Percentiles rank a stretch among this genome's conserved stretches.
These are phyloP conservation scores for Helicoverpa armigera DNA, from an alignment of 1,140 invertebrate genomes.

Conservation along the genomic window DNA sequence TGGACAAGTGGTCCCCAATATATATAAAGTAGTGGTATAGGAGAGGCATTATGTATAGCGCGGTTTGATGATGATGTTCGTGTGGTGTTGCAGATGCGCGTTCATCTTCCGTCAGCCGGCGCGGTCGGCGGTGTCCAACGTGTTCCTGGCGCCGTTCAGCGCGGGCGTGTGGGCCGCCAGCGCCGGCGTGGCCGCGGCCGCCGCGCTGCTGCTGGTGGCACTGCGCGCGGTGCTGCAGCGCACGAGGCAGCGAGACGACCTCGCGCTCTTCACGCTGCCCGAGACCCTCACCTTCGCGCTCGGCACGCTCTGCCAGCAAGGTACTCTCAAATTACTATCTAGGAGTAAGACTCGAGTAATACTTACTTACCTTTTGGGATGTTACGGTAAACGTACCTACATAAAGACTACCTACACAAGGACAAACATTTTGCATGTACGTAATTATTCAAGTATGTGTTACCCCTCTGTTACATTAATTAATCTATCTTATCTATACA, in stretches of 20 bases:
- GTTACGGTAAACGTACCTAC: too few relatives aligned
- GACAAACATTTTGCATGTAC: too few relatives aligned
- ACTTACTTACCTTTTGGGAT: too few relatives aligned
- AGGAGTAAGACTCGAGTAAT: too few relatives aligned
- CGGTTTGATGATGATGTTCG: neutral
- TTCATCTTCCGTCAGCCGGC: slow-evolving; percentile 90
- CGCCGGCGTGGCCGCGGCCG: slow-evolving; percentile 71
- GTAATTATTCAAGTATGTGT: too few relatives aligned
- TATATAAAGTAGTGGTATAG: too few relatives aligned
- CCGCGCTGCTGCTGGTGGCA: slow-evolving; percentile 64
- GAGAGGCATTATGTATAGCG: too few relatives aligned
- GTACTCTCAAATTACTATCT: slow-evolving; percentile 55
- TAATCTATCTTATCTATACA: too few relatives aligned
- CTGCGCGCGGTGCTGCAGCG: slow-evolving; percentile 59
- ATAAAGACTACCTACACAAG: too few relatives aligned
- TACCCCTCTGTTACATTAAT: too few relatives aligned
- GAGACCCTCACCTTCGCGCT: slow-evolving; percentile 85
- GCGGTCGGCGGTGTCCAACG: slow-evolving; percentile 89
- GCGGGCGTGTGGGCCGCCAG: slow-evolving; percentile 87
- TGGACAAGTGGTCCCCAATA: too few relatives aligned
- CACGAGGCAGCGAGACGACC: slow-evolving; percentile 38
- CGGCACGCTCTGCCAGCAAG: slow-evolving; percentile 89
- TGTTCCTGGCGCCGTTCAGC: slow-evolving; percentile 89
- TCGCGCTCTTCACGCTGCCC: slow-evolving; percentile 69
- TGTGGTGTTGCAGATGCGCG: slow-evolving; percentile 60